phyloP scores from a whole-genome alignment of 1,140 invertebrate genomes.

The Zophobas atratus region DNA sequence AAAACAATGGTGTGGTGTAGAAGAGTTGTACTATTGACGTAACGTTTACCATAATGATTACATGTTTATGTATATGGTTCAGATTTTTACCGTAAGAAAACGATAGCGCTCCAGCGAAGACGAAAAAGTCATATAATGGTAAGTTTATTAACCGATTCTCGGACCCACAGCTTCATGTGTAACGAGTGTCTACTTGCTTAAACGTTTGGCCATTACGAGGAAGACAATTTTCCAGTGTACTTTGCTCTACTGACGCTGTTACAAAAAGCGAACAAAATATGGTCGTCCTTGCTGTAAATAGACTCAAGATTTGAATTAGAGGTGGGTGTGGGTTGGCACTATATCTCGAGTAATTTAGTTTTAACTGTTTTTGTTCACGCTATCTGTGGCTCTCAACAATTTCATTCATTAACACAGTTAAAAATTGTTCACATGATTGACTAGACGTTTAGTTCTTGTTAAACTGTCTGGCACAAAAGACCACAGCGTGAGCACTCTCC shows the following conservation, averaged over 20 bases:
- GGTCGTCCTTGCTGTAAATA: constrained; percentile 2
- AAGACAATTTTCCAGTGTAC: background rate
- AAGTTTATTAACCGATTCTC: constrained; percentile 14
- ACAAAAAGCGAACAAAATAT: background rate
- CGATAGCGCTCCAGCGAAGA: background rate
- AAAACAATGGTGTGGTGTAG: constrained; percentile 28
- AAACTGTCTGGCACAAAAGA: background rate
- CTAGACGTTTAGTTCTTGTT: background rate
- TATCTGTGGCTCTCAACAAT: constrained; percentile 19
- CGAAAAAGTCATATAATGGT: background rate
- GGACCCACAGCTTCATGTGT: too few relatives aligned
- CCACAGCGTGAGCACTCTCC: background rate
- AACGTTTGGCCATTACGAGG: too few relatives aligned
- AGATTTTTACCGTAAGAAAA: constrained; percentile 24
- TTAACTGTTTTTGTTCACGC: constrained; percentile 16
- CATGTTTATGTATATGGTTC: constrained; percentile 16
- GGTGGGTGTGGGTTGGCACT: constrained; percentile 16
- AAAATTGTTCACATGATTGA: background rate
- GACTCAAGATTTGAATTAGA: constrained; percentile 5
- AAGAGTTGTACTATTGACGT: background rate
- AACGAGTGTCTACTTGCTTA: too few relatives aligned
- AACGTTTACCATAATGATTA: constrained; percentile 22
- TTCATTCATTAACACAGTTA: constrained; percentile 1
- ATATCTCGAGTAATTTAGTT: background rate
- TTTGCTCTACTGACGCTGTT: background rate